Base-by-base conservation (phyloP, 2,888 invertebrate species). In the Nasonia oneida region DNA sequence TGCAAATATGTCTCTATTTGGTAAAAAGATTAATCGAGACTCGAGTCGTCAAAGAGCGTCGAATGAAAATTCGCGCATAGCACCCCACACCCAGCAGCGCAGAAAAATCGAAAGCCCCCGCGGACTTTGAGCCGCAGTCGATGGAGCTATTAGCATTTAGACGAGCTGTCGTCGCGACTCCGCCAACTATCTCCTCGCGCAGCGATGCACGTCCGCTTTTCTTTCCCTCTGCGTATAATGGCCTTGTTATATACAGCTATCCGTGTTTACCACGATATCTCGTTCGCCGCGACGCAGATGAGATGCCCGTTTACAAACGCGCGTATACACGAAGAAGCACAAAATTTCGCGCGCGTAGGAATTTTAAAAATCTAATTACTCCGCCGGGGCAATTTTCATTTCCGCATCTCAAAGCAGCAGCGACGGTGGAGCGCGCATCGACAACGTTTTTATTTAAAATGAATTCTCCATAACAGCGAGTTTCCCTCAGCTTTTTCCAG, bases 111-210 rank as follows among this genome's bases (percentile, higher is more conserved):
- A 91, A 91, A 91, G 61, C 90, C 90, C 90, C 90, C 89, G 90
- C 89, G 90, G 90, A 91, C 91, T 91, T 91, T 90, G 91, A 91
- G 89, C 91, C 91, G 89, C 91, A 85, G 91, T 92, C 93, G 92
- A 93, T 93, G 92, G 92, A 92, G 92, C 92, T 92, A 93, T 93
- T 93, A 93, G 93, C 93, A 93, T 93, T 93, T 93, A 93, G 93
- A 93, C 93, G 93, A 93, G 93, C 92, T 93, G 93, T 93, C 92
- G 92, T 80, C 70, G 76, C 67, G 70, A n/a, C 83, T 86, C 84
- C 80, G 73, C 64, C 10, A 61, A 83, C 80, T 77, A 76, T 83
- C 78, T 64, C 47, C 83, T n/a, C 76, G 73, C 85, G 85, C 80
- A 82, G 15, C 53, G 15, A 23, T 29, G 23, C n/a, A 67, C 71